Percentiles rank a stretch among this genome's conserved stretches.
phyloP scores from a whole-genome alignment of 2,888 invertebrate genomes.

The Meiosimyza decipiens region DNA sequence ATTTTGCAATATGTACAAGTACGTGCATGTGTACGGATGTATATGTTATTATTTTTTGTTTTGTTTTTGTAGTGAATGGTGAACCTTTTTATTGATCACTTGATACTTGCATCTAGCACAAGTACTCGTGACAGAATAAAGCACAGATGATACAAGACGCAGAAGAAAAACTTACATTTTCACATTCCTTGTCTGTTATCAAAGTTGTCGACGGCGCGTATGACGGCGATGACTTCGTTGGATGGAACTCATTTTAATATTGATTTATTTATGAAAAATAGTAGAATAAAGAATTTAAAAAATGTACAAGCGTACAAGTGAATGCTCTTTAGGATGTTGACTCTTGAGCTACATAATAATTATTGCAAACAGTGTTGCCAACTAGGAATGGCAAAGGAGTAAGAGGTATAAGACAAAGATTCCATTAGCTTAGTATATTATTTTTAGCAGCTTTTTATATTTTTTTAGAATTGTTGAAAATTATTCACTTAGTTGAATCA shows the following conservation, averaged over 20 bases:
- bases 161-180: conserved; percentile 20
- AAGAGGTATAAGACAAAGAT: too few species aligned
- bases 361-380: conserved; percentile 24
- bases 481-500: too few species aligned
- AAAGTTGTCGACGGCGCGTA: conserved; percentile 10
- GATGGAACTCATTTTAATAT: conserved; percentile 33
- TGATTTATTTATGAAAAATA: conserved; percentile 40
- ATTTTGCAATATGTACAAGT: too few species aligned
- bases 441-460: too few species aligned
- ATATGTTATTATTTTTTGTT: too few species aligned
- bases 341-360: conserved; percentile 46
- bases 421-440: too few species aligned
- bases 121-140: not conserved
- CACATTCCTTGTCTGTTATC: conserved; percentile 33
- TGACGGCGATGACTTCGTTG: conserved; percentile 5
- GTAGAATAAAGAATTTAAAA: conserved; percentile 32
- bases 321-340: conserved; percentile 63
- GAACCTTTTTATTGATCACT: conserved; percentile 30
- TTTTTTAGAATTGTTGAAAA: too few species aligned
- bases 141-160: not conserved
- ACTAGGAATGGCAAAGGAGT: too few species aligned
- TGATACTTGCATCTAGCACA: conserved; percentile 15
- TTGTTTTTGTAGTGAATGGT: conserved; percentile 14
- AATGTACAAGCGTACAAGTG: conserved; percentile 53
- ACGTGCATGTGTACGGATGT: too few species aligned